Percentiles rank a stretch among this genome's conserved stretches.
Conservation (phyloP, 2,797 vertebrate species). For the Channa striata region DNA sequence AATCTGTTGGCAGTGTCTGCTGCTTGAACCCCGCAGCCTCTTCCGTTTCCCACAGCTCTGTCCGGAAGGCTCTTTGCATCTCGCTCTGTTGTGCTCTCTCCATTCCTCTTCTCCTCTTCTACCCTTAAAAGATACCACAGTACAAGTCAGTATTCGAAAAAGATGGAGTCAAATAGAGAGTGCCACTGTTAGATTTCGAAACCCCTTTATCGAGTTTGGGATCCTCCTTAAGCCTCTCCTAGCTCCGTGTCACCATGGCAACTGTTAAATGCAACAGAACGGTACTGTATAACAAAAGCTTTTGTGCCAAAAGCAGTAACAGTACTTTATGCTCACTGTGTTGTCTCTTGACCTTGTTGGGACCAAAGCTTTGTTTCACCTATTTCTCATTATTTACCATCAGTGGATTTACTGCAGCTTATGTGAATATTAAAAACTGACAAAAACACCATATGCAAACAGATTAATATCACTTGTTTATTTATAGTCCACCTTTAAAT, state of each 20-base stretch:
- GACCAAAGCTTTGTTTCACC: constrained; percentile 41
- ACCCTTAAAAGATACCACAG: constrained; percentile 32
- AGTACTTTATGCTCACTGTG: constrained; percentile 49
- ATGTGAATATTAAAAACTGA: background rate
- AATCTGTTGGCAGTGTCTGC: constrained; percentile 66
- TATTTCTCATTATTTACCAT: constrained; percentile 44
- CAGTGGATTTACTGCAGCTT: constrained; percentile 11
- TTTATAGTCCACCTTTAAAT: constrained; percentile 43
- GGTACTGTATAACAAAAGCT: constrained; percentile 63
- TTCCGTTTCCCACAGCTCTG: constrained; percentile 66
- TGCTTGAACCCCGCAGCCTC: constrained; percentile 60
- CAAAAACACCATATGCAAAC: constrained; percentile 1
- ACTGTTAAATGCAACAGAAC: constrained; percentile 66
- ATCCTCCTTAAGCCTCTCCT: constrained; percentile 68
- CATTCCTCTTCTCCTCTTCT: constrained; percentile 25
- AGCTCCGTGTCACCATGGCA: constrained; percentile 69
- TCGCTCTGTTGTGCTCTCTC: constrained; percentile 36
- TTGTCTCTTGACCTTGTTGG: constrained; percentile 57
- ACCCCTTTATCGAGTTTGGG: constrained; percentile 64
- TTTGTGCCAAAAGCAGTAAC: constrained; percentile 67
- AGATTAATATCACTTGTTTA: constrained; percentile 28
- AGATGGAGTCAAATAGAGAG: constrained; percentile 40
- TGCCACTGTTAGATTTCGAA: constrained; percentile 60
- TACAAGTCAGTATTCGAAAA: constrained; percentile 36
- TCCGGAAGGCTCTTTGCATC: constrained; percentile 61